A percentile compares a stretch with the other conserved stretches of the same genome.
phyloP scores from a whole-genome alignment of 2,888 invertebrate genomes.

The Molorchus minor region DNA sequence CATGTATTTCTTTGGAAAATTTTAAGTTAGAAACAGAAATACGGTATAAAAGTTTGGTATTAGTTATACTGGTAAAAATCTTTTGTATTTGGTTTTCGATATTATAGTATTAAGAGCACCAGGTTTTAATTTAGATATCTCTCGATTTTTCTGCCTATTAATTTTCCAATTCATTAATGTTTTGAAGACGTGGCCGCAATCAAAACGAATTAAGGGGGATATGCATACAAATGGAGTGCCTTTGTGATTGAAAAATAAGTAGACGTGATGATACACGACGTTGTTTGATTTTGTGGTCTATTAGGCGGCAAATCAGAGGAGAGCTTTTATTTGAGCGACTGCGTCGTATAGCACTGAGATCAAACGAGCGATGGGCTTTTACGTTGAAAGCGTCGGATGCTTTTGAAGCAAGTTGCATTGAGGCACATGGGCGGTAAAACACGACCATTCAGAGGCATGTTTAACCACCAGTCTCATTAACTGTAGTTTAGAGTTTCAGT shows the following conservation, averaged over 20 bases:
- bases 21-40: too few relatives aligned
- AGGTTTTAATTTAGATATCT: too few relatives aligned
- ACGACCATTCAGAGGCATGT: constrained; percentile 56
- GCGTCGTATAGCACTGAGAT: constrained; percentile 61
- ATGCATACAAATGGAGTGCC: constrained; percentile 2
- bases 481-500: constrained; percentile 55
- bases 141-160: too few relatives aligned
- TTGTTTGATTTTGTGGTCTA: constrained; percentile 47
- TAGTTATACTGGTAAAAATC: too few relatives aligned
- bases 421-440: constrained; percentile 43
- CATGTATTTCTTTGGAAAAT: too few relatives aligned
- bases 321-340: constrained; percentile 55
- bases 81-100: too few relatives aligned
- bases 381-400: constrained; percentile 40
- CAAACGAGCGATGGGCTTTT: constrained; percentile 58
- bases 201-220: constrained; percentile 1
- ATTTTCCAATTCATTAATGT: too few relatives aligned
- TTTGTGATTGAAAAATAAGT: constrained; percentile 1
- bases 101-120: too few relatives aligned
- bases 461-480: constrained; percentile 53
- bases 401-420: constrained; percentile 49
- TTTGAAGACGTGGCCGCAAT: not conserved
- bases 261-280: constrained; percentile 10
- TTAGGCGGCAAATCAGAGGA: constrained; percentile 53
- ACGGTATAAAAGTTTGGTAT: too few relatives aligned